These are phyloP conservation scores for Aphelenchoides besseyi DNA, from an alignment of 1,140 invertebrate species.

Conservation along the genomic window DNA sequence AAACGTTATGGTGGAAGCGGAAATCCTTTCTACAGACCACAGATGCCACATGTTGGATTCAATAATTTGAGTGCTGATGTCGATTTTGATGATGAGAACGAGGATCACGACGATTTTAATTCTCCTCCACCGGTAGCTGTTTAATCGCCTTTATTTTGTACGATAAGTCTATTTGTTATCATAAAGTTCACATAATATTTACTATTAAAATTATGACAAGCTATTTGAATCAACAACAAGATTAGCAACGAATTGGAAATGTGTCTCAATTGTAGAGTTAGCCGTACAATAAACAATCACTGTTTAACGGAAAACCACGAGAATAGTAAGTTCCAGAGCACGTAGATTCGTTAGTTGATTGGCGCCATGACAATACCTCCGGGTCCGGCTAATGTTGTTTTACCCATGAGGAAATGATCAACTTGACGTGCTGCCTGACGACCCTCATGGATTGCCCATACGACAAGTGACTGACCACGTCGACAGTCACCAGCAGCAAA, in stretches of 20 bases:
- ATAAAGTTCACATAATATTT: too few relatives aligned
- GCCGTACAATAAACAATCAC: neutral
- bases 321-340: too few relatives aligned
- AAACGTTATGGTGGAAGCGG: neutral
- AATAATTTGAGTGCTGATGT: constrained; percentile 16
- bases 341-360: constrained; percentile 21
- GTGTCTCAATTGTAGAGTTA: too few relatives aligned
- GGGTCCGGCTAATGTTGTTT: constrained; percentile 74
- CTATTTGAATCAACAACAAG: too few relatives aligned
- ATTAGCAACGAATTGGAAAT: too few relatives aligned
- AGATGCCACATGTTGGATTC: constrained; percentile 15
- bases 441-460: constrained; percentile 96
- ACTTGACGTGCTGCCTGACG: constrained; percentile 90
- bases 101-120: neutral
- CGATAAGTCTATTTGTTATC: too few relatives aligned
- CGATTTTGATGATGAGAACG: constrained; percentile 4
- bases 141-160: neutral
- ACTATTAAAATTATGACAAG: too few relatives aligned
- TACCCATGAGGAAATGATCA: constrained; percentile 78
- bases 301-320: neutral
- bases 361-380: constrained; percentile 42
- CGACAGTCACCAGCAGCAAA: constrained; percentile 97
- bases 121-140: neutral
- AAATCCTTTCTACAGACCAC: constrained; percentile 10
- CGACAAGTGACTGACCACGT: constrained; percentile 91